phyloP scores from a whole-genome alignment of 2,888 invertebrate genomes.

The Oegoconia quadripuncta region DNA sequence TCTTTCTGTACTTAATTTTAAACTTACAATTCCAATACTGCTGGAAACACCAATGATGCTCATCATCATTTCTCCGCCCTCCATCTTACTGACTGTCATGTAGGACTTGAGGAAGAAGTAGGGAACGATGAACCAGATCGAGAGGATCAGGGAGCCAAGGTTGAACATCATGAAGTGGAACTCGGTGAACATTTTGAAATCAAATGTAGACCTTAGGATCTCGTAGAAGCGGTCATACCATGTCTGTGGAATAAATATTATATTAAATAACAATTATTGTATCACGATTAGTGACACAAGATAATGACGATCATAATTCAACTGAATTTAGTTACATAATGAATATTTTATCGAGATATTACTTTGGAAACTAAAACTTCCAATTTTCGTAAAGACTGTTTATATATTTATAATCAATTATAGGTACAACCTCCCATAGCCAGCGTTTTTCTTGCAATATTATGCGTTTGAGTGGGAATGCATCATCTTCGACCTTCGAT shows the following conservation, averaged over 20 bases:
- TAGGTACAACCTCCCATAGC: too few relatives aligned
- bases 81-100: slow-evolving; percentile 81
- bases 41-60: slow-evolving; percentile 93
- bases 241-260: slow-evolving; percentile 65
- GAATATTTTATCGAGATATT: too few relatives aligned
- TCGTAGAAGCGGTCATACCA: slow-evolving; percentile 86
- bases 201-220: slow-evolving; percentile 83
- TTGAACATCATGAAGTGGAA: slow-evolving; percentile 90
- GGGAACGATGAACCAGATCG: slow-evolving; percentile 96
- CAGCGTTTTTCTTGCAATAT: too few relatives aligned
- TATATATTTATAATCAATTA: too few relatives aligned
- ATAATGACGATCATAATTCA: too few relatives aligned
- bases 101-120: slow-evolving; percentile 88
- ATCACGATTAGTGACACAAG: too few relatives aligned
- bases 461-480: too few relatives aligned
- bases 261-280: too few relatives aligned
- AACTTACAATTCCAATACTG: slow-evolving; percentile 90
- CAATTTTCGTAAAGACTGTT: too few relatives aligned
- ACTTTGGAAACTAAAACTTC: too few relatives aligned
- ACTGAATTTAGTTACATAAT: too few relatives aligned
- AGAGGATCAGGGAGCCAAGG: slow-evolving; percentile 90
- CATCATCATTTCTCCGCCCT: slow-evolving; percentile 87
- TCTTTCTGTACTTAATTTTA: background rate
- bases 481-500: too few relatives aligned
- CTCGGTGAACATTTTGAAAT: slow-evolving; percentile 89